Conservation (phyloP, 2,113 vertebrate species). For the Hiodon tergisus region DNA sequence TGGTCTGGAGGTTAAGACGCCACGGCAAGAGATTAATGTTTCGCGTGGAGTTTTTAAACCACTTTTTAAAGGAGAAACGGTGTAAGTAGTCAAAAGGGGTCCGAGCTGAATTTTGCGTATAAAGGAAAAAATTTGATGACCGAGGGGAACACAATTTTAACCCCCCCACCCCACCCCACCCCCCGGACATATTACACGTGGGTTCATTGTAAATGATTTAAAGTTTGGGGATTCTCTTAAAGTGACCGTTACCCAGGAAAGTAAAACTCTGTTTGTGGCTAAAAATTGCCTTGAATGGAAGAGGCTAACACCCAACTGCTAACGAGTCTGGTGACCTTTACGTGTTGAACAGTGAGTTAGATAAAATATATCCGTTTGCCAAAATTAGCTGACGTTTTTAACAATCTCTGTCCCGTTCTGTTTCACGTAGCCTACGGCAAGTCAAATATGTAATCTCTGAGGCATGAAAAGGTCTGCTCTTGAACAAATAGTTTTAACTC, state of each 20-base stretch:
- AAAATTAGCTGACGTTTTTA: too few relatives aligned
- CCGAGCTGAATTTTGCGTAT: not conserved
- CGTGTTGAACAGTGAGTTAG: too few relatives aligned
- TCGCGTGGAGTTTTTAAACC: not conserved
- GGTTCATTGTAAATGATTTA: not conserved
- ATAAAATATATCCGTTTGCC: too few relatives aligned
- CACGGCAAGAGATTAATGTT: conserved; percentile 17
- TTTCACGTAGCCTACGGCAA: too few relatives aligned
- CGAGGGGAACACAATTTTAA: not conserved
- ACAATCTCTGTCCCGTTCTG: too few relatives aligned
- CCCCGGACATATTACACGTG: not conserved
- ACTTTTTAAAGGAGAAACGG: conserved; percentile 8
- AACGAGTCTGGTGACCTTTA: too few relatives aligned
- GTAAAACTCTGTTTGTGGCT: too few relatives aligned
- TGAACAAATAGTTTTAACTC: too few relatives aligned
- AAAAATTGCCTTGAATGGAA: too few relatives aligned
- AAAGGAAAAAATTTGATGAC: not conserved
- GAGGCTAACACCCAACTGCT: too few relatives aligned
- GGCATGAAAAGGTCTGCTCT: too few relatives aligned
- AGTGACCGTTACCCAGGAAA: not conserved
- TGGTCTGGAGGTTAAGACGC: conserved; percentile 23
- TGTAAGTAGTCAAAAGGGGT: conserved; percentile 10
- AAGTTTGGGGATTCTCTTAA: not conserved
- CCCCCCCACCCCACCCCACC: not conserved
- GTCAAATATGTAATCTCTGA: too few relatives aligned